Conservation (phyloP, 2,113 vertebrate genomes). For the Hipposideros armiger region DNA sequence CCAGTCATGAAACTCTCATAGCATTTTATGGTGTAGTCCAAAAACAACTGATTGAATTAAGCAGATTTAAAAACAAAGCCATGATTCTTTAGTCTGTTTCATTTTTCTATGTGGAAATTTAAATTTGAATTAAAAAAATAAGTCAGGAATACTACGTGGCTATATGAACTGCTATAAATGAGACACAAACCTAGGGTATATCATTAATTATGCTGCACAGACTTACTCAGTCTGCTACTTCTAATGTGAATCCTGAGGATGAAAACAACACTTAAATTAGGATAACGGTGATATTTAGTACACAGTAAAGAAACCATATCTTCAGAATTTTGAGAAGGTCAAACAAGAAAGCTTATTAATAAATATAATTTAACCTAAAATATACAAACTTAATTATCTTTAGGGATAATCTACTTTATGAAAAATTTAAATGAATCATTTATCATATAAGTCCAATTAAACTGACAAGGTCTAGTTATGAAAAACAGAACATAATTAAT, state of each 20-base stretch:
- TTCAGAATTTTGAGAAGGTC: constrained; percentile 43
- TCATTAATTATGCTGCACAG: background rate
- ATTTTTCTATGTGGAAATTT: constrained; percentile 45
- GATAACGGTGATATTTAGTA: background rate
- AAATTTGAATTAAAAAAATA: constrained; percentile 46
- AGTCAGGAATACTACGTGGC: constrained; percentile 23
- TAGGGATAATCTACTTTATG: background rate
- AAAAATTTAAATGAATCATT: constrained; percentile 40
- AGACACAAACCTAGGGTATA: background rate
- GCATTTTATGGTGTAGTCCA: constrained; percentile 92
- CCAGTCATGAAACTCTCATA: constrained; percentile 96
- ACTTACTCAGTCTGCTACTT: background rate
- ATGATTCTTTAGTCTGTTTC: constrained; percentile 47
- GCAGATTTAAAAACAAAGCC: constrained; percentile 58
- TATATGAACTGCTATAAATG: constrained; percentile 4
- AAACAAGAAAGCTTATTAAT: constrained; percentile 31
- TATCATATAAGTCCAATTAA: constrained; percentile 40
- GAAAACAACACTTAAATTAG: constrained; percentile 53
- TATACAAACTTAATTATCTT: constrained; percentile 10
- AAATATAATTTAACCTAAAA: constrained; percentile 56
- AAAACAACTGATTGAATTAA: constrained; percentile 89
- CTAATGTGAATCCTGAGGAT: background rate
- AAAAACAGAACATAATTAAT: constrained; percentile 40
- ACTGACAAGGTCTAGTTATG: background rate
- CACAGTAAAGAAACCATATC: background rate